Percentiles rank a stretch among this genome's conserved stretches.
These are phyloP conservation scores for Ormyrus labotus DNA, from an alignment of 2,888 invertebrate genomes.

Conservation along the genomic window DNA sequence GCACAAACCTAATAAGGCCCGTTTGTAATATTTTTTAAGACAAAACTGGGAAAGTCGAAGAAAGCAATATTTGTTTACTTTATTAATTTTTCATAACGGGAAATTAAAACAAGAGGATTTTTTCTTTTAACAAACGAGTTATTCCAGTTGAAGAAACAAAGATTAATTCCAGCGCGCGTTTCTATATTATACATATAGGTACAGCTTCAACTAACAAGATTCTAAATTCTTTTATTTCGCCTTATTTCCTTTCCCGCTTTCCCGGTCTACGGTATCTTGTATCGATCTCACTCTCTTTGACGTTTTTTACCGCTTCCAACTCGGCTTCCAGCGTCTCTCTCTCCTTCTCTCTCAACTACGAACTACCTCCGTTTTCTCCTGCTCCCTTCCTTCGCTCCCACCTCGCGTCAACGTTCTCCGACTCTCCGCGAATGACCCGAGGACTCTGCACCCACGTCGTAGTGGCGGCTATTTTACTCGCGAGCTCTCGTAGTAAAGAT, in stretches of 20 bases:
- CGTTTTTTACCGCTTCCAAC: not conserved
- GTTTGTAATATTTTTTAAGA: too few relatives aligned
- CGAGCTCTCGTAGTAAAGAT: conserved; percentile 70
- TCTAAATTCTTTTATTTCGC: too few relatives aligned
- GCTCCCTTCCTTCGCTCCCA: not conserved
- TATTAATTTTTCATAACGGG: not conserved
- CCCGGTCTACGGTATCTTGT: too few relatives aligned
- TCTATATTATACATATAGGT: too few relatives aligned
- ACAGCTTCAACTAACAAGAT: too few relatives aligned
- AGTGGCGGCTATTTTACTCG: conserved; percentile 14
- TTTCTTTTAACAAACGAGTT: not conserved
- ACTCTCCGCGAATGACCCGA: conserved; percentile 64
- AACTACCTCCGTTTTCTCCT: not conserved
- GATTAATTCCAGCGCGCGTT: not conserved
- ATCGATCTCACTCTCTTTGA: not conserved
- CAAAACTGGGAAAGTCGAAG: not conserved
- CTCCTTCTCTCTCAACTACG: too few relatives aligned
- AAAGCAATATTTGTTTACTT: not conserved
- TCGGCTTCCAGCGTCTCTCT: not conserved
- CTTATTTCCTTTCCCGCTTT: not conserved
- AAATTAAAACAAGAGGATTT: not conserved
- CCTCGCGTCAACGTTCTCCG: not conserved
- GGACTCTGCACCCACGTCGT: conserved; percentile 70
- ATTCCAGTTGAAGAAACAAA: not conserved
- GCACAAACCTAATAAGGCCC: too few relatives aligned